Percentiles rank a stretch among this genome's conserved stretches.
phyloP scores from a whole-genome alignment of 2,113 vertebrate species.

The Onychostruthus taczanowskii region DNA sequence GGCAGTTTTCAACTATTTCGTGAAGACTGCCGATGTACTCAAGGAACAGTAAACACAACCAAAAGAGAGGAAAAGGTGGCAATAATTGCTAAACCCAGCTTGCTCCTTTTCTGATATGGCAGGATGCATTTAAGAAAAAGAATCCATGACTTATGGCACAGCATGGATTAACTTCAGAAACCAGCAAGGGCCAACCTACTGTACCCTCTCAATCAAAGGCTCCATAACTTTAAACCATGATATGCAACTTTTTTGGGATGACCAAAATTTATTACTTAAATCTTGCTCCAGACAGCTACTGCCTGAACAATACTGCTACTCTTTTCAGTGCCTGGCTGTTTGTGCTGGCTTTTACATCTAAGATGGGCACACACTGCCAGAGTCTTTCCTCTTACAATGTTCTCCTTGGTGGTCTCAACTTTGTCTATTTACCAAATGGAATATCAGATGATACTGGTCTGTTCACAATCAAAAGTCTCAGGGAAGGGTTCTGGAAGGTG shows the following conservation, averaged over 20 bases:
- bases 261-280: neutral
- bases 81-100: neutral
- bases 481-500: neutral
- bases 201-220: neutral
- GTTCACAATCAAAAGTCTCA: neutral
- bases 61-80: neutral
- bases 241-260: neutral
- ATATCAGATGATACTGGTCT: neutral
- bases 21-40: neutral
- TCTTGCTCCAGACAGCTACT: neutral
- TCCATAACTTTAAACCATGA: neutral
- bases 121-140: neutral
- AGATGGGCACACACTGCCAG: neutral
- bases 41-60: neutral
- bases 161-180: neutral
- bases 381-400: neutral
- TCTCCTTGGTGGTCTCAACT: neutral
- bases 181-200: neutral
- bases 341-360: neutral
- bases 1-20: neutral
- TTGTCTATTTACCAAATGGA: neutral
- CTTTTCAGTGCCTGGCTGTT: neutral
- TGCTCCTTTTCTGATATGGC: neutral
- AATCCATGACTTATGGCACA: neutral
- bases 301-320: neutral